Percentiles rank a stretch among this genome's conserved stretches.
Evolutionary conservation across 2,113 vertebrate species (phyloP).

Genomic region (Nanorana parkeri): DNA sequence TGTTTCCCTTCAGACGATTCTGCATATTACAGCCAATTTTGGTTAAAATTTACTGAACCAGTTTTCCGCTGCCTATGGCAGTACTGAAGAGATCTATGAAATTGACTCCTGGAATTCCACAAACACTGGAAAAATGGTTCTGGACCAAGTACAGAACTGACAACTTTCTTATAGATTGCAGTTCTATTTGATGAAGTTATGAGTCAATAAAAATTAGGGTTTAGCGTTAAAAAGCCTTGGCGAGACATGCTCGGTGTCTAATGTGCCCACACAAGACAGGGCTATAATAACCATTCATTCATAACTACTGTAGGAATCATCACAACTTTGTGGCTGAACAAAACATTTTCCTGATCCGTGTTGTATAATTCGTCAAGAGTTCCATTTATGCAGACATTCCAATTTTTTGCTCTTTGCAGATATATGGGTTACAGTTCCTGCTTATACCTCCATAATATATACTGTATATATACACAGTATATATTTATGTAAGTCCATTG

Average conservation of each 20-base stretch:
- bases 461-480: no score
- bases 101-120: constrained; percentile 34
- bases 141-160: constrained; percentile 35
- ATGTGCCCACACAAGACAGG: constrained; percentile 27
- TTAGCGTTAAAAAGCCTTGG: constrained; percentile 28
- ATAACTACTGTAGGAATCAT: constrained; percentile 37
- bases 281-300: constrained; percentile 32
- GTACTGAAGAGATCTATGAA: constrained; percentile 4
- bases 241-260: constrained; percentile 35
- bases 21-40: constrained; percentile 30
- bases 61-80: constrained; percentile 51
- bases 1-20: not conserved
- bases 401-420: no score
- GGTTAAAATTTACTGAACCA: constrained; percentile 28
- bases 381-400: not conserved
- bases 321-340: not conserved
- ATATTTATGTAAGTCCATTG: no score
- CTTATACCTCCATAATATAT: no score
- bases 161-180: constrained; percentile 38
- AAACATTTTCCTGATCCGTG: not conserved
- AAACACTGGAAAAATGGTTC: constrained; percentile 48
- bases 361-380: not conserved
- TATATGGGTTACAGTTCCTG: no score
- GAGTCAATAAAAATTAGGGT: constrained; percentile 52
- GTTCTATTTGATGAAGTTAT: constrained; percentile 34